Evolutionary conservation across 2,888 invertebrate species (phyloP), one percentile per base, ranked within the genome.

Genomic region (Microlaimidae sp.): DNA sequence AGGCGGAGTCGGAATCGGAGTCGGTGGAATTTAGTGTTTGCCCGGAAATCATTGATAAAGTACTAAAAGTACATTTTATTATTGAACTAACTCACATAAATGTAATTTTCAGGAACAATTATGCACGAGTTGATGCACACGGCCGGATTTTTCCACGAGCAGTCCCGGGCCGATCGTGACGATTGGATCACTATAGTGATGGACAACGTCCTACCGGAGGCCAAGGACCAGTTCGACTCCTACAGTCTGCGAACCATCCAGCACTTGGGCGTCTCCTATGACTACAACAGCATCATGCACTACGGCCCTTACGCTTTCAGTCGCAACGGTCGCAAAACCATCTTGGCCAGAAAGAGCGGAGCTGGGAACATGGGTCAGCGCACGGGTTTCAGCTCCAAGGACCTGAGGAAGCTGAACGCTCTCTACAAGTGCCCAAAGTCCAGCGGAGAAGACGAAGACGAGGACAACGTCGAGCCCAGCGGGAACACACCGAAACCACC

Each of bases 101-200:
- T n/a, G n/a, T n/a, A n/a, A n/a, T n/a, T n/a, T n/a, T n/a, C 49
- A 10, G 62, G 62, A 38, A 63, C 63, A 7, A 56, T 63, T 40
- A 59, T 64, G 1, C 63, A 63, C 54, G 66, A 66, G 52, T 56
- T 67, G 41, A 67, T 67, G 67, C 67, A 67, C 53, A 61, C 64
- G 17, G 64, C 63, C 10, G 67, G 67, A 10, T 67, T 67, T 58
- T 69, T 67, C 57, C 66, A 67, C 55, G 66, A 66, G 46, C 66
- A 66, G 57, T 63, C 62, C 53, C 61, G 74, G 54, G 62, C 64
- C 40, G 74, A 74, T 62, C 65, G 74, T n/a, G 73, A 75, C 57
- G 58, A 62, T 7, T 71, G 66, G 58, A 71, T 74, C 42, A 67
- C 65, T 13, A 69, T 73, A 47, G 62, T 66, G 23, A 65, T 63